Conservation (phyloP, 30 jellyfish, hydroid and myxozoan genomes). For the Calvadosia cruxmelitensis region DNA sequence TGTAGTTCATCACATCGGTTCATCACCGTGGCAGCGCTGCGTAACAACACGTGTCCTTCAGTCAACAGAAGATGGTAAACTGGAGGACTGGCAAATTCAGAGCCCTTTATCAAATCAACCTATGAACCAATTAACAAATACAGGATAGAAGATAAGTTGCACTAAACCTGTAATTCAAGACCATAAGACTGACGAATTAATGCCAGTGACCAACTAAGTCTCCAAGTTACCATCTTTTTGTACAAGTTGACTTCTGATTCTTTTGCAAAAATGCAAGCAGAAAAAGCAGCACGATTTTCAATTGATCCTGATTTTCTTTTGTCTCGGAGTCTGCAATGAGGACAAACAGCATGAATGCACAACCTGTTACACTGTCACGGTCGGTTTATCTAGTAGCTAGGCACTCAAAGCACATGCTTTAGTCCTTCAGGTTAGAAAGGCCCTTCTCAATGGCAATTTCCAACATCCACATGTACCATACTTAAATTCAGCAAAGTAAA, state of each 20-base stretch:
- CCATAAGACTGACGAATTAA: too few relatives aligned
- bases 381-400: too few relatives aligned
- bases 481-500: too few relatives aligned
- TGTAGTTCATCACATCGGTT: constrained; percentile 16
- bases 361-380: too few relatives aligned
- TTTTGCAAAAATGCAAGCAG: background rate
- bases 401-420: too few relatives aligned
- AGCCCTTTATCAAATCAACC: constrained; percentile 62
- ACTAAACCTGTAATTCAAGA: too few relatives aligned
- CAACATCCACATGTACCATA: too few relatives aligned
- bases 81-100: constrained; percentile 75
- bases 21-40: constrained; percentile 27
- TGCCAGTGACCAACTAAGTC: too few relatives aligned
- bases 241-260: background rate
- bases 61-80: constrained; percentile 64
- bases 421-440: too few relatives aligned
- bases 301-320: background rate
- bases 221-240: background rate
- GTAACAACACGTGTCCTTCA: constrained; percentile 57
- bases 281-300: background rate
- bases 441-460: too few relatives aligned
- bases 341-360: too few relatives aligned
- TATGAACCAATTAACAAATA: background rate
- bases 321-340: background rate
- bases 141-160: too few relatives aligned